A percentile compares a stretch with the other conserved stretches of the same genome.
Conservation (phyloP, 1,140 invertebrate species). For the Campodea augens region DNA sequence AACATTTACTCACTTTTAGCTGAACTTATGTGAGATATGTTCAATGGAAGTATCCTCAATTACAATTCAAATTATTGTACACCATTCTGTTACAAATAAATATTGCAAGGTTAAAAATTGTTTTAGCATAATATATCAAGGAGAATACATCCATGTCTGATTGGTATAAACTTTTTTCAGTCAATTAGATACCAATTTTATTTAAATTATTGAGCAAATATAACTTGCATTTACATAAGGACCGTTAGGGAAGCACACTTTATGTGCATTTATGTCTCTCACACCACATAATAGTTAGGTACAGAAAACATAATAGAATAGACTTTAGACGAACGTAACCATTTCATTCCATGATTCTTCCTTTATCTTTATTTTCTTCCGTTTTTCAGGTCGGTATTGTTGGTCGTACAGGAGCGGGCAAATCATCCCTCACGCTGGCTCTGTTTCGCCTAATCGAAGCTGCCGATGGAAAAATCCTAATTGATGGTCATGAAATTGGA, state of each 20-base stretch:
- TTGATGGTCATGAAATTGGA: constrained; percentile 31
- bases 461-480: constrained; percentile 26
- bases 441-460: constrained; percentile 31
- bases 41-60: too few relatives aligned
- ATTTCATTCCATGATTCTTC: not conserved
- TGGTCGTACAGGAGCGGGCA: constrained; percentile 29
- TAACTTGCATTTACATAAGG: too few relatives aligned
- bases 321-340: not conserved
- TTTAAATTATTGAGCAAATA: too few relatives aligned
- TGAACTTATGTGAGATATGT: too few relatives aligned
- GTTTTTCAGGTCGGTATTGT: constrained; percentile 32
- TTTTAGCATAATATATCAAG: too few relatives aligned
- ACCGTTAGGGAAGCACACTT: constrained; percentile 16
- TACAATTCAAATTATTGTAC: too few relatives aligned
- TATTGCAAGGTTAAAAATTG: too few relatives aligned
- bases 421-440: constrained; percentile 29
- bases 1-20: too few relatives aligned
- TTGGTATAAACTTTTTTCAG: too few relatives aligned
- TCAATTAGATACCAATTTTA: too few relatives aligned
- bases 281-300: constrained; percentile 1
- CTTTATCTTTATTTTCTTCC: not conserved
- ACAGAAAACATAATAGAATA: not conserved
- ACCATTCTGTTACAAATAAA: too few relatives aligned
- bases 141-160: too few relatives aligned
- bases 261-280: not conserved